Base-by-base conservation (phyloP, 2,113 vertebrate species). In the Empidonax traillii region DNA sequence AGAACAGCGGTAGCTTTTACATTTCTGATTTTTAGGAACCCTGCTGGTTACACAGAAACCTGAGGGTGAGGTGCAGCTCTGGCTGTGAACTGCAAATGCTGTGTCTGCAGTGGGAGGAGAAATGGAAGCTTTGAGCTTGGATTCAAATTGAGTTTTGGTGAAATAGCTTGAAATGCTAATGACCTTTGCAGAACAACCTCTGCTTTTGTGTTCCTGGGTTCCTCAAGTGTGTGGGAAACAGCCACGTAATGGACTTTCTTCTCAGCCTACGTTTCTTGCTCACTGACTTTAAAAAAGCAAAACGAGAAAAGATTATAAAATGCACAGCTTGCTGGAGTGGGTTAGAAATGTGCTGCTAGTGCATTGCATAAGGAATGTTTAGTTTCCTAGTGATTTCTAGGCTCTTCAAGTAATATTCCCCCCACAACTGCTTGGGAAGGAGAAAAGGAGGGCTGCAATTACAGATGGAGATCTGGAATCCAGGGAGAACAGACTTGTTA, bases 141-240 rank as follows among this genome's bases (percentile, higher is more conserved):
- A 77, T 86, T 86, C 69, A 72, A 59, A 24, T 93, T 81, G 74
- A 62, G 12, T 41, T 94, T 94, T 75, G 49, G 61, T 93, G 73
- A 90, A 92, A 79, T 72, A 82, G 76, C 84, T 90, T 89, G 80
- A 95, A 94, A 92, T 89, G 77, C 58, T 89, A 96, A 95, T 0
- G 0, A 81, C 72, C 72, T 86, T 86, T 90, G 52, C 85, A 90
- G 94, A 94, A 82, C 69, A 90, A 90, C 76, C 94, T 94, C 93
- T 95, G 90, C 90, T 93, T 89, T 94, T 95, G 76, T 96, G 94
- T 96, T 96, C 92, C 62, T 95, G 80, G 77, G 80, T 72, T 96
- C 90, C 56, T 96, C 76, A 85, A 89, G 84, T 89, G 93, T 89
- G 96, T 96, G 96, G 96, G 94, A 93, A 96, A 95, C 66, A 94